These are phyloP conservation scores for Muscicapa adusta DNA, from an alignment of 2,113 vertebrate species.

Conservation along the genomic window DNA sequence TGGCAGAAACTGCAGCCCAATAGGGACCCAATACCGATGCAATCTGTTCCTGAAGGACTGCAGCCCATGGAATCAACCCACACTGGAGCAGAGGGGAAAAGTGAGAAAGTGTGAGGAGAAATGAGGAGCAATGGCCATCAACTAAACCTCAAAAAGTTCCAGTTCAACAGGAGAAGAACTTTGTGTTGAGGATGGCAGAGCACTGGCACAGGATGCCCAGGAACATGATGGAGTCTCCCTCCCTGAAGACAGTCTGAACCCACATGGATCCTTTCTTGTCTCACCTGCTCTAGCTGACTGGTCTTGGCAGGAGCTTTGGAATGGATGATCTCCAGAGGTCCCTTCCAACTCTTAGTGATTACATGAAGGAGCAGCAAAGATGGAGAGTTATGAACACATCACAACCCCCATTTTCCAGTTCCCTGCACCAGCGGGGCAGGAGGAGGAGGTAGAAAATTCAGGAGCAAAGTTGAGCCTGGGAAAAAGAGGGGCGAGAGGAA, in stretches of 20 bases:
- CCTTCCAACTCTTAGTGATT: background rate
- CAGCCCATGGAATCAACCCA: background rate
- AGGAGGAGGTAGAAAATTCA: background rate
- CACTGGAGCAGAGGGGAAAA: background rate
- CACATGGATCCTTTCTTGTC: background rate
- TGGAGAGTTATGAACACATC: background rate
- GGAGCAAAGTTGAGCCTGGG: background rate
- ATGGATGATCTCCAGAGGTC: background rate
- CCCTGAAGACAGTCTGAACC: background rate
- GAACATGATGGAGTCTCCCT: background rate
- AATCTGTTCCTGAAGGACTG: background rate
- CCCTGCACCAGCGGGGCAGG: rapidly evolving
- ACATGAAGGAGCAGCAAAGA: background rate
- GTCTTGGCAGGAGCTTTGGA: background rate
- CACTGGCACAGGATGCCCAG: background rate
- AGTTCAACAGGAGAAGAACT: background rate
- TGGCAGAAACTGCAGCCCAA: background rate
- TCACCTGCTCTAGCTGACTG: background rate
- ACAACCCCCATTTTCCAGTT: background rate
- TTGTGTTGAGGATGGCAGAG: background rate
- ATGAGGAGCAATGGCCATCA: background rate
- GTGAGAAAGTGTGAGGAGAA: background rate
- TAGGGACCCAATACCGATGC: rapidly evolving
- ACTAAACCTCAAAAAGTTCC: background rate
- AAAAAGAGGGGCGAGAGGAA: background rate